Evolutionary conservation across 2,797 vertebrate species (phyloP).

Genomic region (Clamator glandarius): DNA sequence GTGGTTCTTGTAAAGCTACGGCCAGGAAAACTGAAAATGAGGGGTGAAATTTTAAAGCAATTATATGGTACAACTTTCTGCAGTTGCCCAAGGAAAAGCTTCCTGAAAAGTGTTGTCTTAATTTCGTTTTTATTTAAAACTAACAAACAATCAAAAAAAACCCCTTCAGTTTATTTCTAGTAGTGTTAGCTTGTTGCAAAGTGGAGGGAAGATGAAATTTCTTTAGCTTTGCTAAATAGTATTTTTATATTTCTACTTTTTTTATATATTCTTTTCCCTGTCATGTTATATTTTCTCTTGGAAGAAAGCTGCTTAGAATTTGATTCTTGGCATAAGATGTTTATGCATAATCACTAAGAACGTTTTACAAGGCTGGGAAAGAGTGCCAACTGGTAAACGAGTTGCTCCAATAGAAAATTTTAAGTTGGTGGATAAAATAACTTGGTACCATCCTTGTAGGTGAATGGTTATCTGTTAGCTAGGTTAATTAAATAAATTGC

Average conservation of each 20-base stretch:
- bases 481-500: constrained; percentile 5
- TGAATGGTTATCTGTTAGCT: not conserved
- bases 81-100: not conserved
- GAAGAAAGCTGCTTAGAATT: not conserved
- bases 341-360: not conserved
- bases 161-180: not conserved
- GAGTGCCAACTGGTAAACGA: not conserved
- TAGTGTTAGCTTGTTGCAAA: not conserved
- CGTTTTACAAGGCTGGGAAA: not conserved
- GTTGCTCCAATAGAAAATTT: not conserved
- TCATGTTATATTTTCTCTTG: not conserved
- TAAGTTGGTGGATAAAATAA: not conserved
- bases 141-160: not conserved
- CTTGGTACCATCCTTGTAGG: not conserved
- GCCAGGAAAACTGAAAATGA: not conserved
- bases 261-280: not conserved
- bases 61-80: not conserved
- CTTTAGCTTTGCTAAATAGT: not conserved
- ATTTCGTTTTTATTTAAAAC: not conserved
- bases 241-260: not conserved
- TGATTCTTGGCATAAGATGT: not conserved
- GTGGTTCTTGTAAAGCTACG: not conserved
- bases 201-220: not conserved
- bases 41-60: not conserved
- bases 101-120: not conserved